Percentiles rank a stretch among this genome's conserved stretches.
Conservation (phyloP, 1,140 invertebrate genomes). For the Zaprionus inermis region DNA sequence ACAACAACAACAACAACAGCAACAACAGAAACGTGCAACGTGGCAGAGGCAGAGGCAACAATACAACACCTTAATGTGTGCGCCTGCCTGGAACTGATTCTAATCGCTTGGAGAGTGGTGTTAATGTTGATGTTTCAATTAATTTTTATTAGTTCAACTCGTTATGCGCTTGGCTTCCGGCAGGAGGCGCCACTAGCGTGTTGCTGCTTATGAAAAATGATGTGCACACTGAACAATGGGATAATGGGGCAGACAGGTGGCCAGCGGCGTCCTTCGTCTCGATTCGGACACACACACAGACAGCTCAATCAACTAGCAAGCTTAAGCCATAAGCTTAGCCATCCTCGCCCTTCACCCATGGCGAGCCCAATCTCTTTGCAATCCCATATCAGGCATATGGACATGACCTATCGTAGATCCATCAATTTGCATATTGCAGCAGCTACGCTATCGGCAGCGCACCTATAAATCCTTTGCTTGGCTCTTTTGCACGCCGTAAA, state of each 20-base stretch:
- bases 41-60: conserved; percentile 29
- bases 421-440: conserved; percentile 80
- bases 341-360: no score
- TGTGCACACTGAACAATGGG: conserved; percentile 21
- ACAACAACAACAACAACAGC: conserved; percentile 54
- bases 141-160: conserved; percentile 76
- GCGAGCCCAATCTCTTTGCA: background rate
- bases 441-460: conserved; percentile 45
- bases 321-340: conserved; percentile 59
- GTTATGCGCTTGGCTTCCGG: conserved; percentile 44
- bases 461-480: conserved; percentile 76
- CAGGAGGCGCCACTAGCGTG: background rate
- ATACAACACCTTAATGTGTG: conserved; percentile 76
- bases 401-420: conserved; percentile 76
- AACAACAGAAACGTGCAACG: conserved; percentile 39
- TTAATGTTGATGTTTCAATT: conserved; percentile 81
- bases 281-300: conserved; percentile 1
- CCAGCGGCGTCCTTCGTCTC: background rate
- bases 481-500: conserved; percentile 78
- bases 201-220: conserved; percentile 63
- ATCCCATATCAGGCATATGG: conserved; percentile 55
- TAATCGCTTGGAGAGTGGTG: conserved; percentile 72
- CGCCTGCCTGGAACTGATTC: conserved; percentile 80
- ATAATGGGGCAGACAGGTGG: conserved; percentile 11
- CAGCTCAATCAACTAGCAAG: conserved; percentile 74